phyloP scores from a whole-genome alignment of 1,140 invertebrate species.

The Caenorhabditis brenneri region DNA sequence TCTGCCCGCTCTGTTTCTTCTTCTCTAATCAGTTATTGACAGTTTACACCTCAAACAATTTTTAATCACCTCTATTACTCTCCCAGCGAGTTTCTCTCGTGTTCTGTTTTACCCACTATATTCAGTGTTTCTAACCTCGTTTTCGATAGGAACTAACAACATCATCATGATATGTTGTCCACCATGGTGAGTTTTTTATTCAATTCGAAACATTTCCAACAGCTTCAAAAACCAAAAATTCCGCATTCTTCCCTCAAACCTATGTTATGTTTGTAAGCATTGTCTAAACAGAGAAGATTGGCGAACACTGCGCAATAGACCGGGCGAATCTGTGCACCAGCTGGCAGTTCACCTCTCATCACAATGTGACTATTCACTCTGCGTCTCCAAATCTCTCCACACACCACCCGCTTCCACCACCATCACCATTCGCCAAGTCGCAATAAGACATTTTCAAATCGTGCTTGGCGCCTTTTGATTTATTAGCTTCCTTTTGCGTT shows the following conservation, averaged over 20 bases:
- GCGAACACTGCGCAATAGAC: neutral
- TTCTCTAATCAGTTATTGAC: slow-evolving; percentile 36
- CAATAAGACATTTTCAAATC: slow-evolving; percentile 19
- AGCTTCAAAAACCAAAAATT: too few species aligned
- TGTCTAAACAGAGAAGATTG: too few species aligned
- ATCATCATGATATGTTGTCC: neutral
- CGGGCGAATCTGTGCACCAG: slow-evolving; percentile 14
- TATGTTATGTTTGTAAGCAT: too few species aligned
- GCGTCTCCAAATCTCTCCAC: neutral
- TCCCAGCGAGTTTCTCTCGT: neutral
- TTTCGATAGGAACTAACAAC: too few species aligned
- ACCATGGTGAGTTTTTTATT: neutral
- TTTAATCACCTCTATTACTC: neutral
- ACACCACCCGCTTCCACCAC: neutral
- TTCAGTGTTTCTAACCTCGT: neutral
- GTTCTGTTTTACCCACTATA: neutral
- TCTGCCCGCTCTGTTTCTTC: neutral
- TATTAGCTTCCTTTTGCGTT: neutral
- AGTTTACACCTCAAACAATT: neutral
- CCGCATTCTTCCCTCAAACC: too few species aligned
- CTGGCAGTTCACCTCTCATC: slow-evolving; percentile 16
- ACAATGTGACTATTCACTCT: neutral
- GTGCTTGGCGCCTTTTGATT: neutral
- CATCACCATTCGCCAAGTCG: neutral
- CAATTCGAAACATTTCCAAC: neutral